A percentile compares a stretch with the other conserved stretches of the same genome.
Conservation (phyloP, 1,140 invertebrate species). For the Cotesia chilonis region DNA sequence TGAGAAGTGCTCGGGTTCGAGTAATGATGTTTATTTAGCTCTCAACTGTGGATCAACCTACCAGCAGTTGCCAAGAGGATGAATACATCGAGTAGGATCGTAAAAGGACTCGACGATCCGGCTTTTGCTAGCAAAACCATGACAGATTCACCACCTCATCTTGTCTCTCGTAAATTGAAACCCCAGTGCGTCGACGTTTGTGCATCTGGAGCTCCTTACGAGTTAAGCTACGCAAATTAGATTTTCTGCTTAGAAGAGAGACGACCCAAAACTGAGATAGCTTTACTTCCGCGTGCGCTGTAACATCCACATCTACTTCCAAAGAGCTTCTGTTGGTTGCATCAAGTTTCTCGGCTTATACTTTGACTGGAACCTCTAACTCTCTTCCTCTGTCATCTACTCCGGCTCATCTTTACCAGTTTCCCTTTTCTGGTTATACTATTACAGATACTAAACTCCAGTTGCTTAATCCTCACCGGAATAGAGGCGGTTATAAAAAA, state of each 20-base stretch:
- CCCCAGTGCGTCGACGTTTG: constrained; percentile 51
- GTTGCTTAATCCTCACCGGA: no score
- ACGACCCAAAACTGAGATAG: constrained; percentile 11
- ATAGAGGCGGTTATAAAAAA: neutral
- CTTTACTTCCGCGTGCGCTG: constrained; percentile 10
- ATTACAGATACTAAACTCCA: neutral
- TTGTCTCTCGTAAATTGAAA: constrained; percentile 57
- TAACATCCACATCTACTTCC: constrained; percentile 22
- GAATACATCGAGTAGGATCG: constrained; percentile 4
- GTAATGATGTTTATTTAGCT: constrained; percentile 63
- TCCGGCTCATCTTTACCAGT: neutral
- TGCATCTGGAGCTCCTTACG: constrained; percentile 58
- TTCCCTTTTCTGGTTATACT: neutral
- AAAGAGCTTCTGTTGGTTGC: constrained; percentile 1
- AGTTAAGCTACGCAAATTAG: constrained; percentile 63
- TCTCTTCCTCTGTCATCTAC: neutral
- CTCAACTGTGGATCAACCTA: constrained; percentile 35
- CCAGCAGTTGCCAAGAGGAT: constrained; percentile 11
- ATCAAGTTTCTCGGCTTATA: constrained; percentile 1
- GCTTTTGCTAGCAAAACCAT: constrained; percentile 6
- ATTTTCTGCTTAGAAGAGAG: constrained; percentile 59
- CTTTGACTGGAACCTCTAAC: constrained; percentile 8
- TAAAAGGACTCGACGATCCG: neutral
- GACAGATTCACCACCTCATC: constrained; percentile 11
- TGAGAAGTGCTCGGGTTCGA: constrained; percentile 38